phyloP scores from a whole-genome alignment of 2,888 invertebrate species.

The Esperia sulphurella region DNA sequence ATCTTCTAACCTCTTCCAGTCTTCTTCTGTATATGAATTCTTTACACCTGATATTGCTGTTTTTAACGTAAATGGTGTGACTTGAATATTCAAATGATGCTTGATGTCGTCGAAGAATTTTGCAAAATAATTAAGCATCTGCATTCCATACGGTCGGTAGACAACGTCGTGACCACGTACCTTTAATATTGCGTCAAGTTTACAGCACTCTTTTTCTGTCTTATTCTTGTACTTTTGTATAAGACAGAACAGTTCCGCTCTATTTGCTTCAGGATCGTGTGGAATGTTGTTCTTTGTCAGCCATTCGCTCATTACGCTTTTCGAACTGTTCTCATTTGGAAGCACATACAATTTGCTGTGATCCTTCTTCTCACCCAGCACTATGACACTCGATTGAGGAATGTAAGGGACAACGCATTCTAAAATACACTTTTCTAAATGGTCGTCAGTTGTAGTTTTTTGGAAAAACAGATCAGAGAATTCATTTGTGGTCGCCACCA shows the following conservation, averaged over 20 bases:
- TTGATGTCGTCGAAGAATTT: not conserved
- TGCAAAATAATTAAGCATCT: slow-evolving; percentile 9
- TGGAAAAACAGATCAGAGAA: not conserved
- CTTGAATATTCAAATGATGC: not conserved
- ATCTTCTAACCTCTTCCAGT: not conserved
- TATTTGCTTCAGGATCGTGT: slow-evolving; percentile 7
- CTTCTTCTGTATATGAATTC: not conserved
- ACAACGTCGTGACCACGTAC: slow-evolving; percentile 14
- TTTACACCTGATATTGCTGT: not conserved
- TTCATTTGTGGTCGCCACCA: not conserved
- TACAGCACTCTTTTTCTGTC: not conserved
- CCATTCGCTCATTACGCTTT: slow-evolving; percentile 18
- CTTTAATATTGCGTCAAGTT: slow-evolving; percentile 9
- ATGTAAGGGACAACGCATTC: not conserved
- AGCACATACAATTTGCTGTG: not conserved
- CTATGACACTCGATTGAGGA: not conserved
- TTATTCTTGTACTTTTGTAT: slow-evolving; percentile 13
- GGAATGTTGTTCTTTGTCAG: slow-evolving; percentile 14
- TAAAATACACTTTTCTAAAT: not conserved
- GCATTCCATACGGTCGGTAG: slow-evolving; percentile 4
- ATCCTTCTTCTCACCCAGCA: not conserved
- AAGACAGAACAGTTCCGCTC: slow-evolving; percentile 20
- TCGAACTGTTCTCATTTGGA: slow-evolving; percentile 14
- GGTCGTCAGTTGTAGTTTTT: not conserved
- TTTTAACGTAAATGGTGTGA: not conserved